A percentile compares a stretch with the other conserved stretches of the same genome.
Evolutionary conservation across 2,113 vertebrate species (phyloP).

Genomic region (Parus major): DNA sequence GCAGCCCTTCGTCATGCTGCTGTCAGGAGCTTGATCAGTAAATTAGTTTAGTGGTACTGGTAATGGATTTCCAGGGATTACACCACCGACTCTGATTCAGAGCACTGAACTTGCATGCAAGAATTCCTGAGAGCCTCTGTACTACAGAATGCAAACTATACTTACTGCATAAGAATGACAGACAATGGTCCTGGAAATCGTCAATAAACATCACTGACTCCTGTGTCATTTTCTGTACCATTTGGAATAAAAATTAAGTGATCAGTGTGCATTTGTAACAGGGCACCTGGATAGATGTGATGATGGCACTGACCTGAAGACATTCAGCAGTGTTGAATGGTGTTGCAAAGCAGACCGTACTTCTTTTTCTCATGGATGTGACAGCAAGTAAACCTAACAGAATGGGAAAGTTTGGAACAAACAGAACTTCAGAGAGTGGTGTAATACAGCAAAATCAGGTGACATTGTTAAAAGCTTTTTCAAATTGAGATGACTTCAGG

Average conservation of each 20-base stretch:
- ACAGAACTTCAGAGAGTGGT: not conserved
- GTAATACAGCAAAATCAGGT: not conserved
- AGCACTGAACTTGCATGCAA: not conserved
- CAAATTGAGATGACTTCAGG: not conserved
- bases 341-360: not conserved
- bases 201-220: not conserved
- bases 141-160: not conserved
- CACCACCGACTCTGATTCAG: accelerated
- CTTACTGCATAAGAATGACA: not conserved
- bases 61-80: not conserved
- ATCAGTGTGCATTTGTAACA: not conserved
- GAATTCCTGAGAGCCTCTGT: accelerated
- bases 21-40: not conserved
- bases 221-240: not conserved
- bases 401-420: not conserved
- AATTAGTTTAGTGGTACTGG: not conserved
- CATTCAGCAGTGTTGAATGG: not conserved
- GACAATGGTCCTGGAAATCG: accelerated
- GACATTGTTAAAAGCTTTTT: not conserved
- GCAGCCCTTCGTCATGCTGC: not conserved
- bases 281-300: not conserved
- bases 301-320: not conserved
- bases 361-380: not conserved
- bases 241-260: not conserved
- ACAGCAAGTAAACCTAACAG: not conserved